Base-by-base conservation (phyloP, 2,113 vertebrate genomes). In the Oncorhynchus kisutch region DNA sequence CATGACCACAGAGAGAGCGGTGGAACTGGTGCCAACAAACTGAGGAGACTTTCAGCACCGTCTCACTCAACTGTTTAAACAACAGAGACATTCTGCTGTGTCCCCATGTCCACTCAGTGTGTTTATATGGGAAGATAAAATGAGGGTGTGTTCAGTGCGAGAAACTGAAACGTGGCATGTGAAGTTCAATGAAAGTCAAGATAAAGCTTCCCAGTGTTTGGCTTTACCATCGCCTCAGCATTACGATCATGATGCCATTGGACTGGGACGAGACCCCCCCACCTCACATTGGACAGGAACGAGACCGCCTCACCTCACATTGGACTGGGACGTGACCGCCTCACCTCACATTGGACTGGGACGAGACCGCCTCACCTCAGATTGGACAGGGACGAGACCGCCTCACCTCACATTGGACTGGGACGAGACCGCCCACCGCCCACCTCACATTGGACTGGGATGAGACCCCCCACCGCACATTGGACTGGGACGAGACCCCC, bases 41-140 rank as follows among this genome's bases (percentile, higher is more conserved):
- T 73, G 82, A 75, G 78, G 39, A 39, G 39, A 85, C 87, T 85
- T 85, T 88, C 86, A 85, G 69, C 86, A 76, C 81, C 70, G 72
- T 85, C 74, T 77, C 71, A 82, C 78, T 81, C 84, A 82, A 81
- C 78, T 78, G 80, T 80, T 12, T 29, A 76, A 71, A 76, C 84
- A 79, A 45, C 82, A 73, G 2, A 39, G 29, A 48, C 24, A 90
- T 83, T 90, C 84, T 81, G 79, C 77, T 77, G 69, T 84, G 82
- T 83, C 87, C 84, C 76, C 70, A 76, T 80, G 78, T 78, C 51
- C 77, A 70, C 66, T 70, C 18, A 71, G 62, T 64, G 67, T 65
- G 3, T 67, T 75, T 74, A 71, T 75, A 81, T 48, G 45, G 27
- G 70, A 73, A 81, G 77, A 77, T 22, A 81, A 77, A 65, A 24